Percentiles rank a stretch among this genome's conserved stretches.
phyloP scores from a whole-genome alignment of 2,797 vertebrate species.

The Aulostomus chinensis region DNA sequence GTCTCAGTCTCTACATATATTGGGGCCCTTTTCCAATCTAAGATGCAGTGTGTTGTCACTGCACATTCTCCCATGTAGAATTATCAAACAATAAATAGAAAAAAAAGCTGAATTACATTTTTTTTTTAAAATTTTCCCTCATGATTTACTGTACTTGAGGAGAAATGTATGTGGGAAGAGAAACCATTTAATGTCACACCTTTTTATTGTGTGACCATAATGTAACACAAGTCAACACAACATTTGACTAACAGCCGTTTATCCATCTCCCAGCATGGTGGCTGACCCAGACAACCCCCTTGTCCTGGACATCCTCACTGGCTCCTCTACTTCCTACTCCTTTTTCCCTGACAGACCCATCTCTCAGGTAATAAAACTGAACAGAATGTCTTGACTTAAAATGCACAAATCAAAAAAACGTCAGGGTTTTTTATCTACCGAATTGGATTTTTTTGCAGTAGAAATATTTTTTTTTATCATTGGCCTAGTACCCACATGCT shows the following conservation, averaged over 20 bases:
- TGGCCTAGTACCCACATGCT: conserved; percentile 95
- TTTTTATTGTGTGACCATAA: not conserved
- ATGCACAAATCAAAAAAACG: too few relatives aligned
- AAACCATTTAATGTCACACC: not conserved
- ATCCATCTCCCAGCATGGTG: conserved; percentile 86
- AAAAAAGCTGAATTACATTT: too few relatives aligned
- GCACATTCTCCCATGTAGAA: too few relatives aligned
- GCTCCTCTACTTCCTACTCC: conserved; percentile 96
- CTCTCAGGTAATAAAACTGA: conserved; percentile 84
- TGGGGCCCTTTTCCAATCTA: too few relatives aligned
- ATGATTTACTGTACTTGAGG: not conserved
- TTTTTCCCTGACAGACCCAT: conserved; percentile 96
- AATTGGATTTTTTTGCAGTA: too few relatives aligned
- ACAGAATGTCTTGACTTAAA: too few relatives aligned
- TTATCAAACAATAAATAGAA: too few relatives aligned
- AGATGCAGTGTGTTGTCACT: too few relatives aligned
- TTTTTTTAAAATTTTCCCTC: too few relatives aligned
- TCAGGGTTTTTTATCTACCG: too few relatives aligned
- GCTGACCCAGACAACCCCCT: conserved; percentile 96
- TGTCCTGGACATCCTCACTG: conserved; percentile 95
- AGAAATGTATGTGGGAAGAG: not conserved
- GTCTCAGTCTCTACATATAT: too few relatives aligned
- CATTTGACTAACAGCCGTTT: not conserved
- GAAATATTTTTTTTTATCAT: not conserved
- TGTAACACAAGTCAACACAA: not conserved